Base-by-base conservation (phyloP, 2,113 vertebrate genomes). In the Rafetus swinhoei region DNA sequence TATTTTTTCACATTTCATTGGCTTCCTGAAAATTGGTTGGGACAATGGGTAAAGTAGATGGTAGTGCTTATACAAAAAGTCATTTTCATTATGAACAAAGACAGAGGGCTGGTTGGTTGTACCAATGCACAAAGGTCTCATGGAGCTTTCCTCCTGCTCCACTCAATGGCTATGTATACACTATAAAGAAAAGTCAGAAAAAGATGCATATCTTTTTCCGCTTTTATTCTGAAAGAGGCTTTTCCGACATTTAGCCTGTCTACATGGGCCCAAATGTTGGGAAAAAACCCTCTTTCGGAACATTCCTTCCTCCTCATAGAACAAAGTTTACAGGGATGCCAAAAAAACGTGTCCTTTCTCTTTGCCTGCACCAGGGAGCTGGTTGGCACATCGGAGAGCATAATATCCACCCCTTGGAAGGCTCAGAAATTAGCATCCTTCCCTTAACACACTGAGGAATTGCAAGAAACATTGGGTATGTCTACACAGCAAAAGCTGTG, bases 1-100 rank as follows among this genome's bases (percentile, higher is more conserved):
- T 89, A 62, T 84, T 90, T 87, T 62, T 94, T 90, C 81, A 90
- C 59, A 29, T 91, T 91, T 89, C 24, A 19, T 93, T 45, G 60
- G 19, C 59, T 83, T 90, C 27, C 2, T 69, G 35, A 77, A 27
- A 65, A 55, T 7, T 50, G 25, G n/a, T 77, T 8, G 21, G 16
- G 29, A 24, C 29, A 88, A 11, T 27, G 65, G 27, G 27, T 85
- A 16, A 9, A 84, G 52, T 69, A 79, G 81, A 81, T 35, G 82
- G 9, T 79, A 84, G 29, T 87, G 90, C 87, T 35, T 72, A 52
- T 77, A 22, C 24, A 52, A 27, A 52, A 45, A 79, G 15, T 29
- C 25, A 9, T 52, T 52, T 79, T 79, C 76, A 52, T 29, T 50
- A 29, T 14, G 50, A 45, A 52, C 45, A 50, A 79, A 79, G 25